Percentiles rank a stretch among this genome's conserved stretches.
Conservation (phyloP, 2,797 vertebrate genomes). For the Presbytis comata region DNA sequence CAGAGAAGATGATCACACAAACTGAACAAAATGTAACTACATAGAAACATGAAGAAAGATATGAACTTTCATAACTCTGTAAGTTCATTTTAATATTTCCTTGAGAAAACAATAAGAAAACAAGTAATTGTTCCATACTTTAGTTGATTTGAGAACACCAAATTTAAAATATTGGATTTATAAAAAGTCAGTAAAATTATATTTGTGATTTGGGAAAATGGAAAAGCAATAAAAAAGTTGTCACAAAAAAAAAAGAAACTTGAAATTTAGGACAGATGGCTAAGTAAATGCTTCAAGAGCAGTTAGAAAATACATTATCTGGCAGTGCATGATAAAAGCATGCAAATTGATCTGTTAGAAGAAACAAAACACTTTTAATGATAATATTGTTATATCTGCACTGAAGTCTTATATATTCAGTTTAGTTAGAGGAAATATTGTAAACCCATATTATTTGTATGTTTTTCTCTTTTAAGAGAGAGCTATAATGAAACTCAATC, state of each 20-base stretch:
- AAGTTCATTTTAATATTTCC: neutral
- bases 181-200: neutral
- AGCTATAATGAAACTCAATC: neutral
- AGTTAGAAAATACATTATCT: neutral
- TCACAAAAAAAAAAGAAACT: neutral
- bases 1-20: neutral
- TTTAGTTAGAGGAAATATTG: slow-evolving; percentile 45
- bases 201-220: neutral
- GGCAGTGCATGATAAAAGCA: neutral
- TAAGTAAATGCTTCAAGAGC: slow-evolving; percentile 1
- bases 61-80: neutral
- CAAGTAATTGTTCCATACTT: neutral
- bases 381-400: neutral
- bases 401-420: neutral
- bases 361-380: neutral
- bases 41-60: neutral
- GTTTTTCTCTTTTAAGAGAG: neutral
- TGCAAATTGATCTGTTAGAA: neutral
- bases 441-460: neutral
- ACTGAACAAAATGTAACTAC: neutral
- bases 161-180: neutral
- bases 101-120: slow-evolving; percentile 6
- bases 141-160: neutral
- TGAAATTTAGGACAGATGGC: neutral
- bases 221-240: neutral